These are phyloP conservation scores for Dicranocentrus wangi DNA, from an alignment of 2,888 invertebrate species.

Conservation along the genomic window DNA sequence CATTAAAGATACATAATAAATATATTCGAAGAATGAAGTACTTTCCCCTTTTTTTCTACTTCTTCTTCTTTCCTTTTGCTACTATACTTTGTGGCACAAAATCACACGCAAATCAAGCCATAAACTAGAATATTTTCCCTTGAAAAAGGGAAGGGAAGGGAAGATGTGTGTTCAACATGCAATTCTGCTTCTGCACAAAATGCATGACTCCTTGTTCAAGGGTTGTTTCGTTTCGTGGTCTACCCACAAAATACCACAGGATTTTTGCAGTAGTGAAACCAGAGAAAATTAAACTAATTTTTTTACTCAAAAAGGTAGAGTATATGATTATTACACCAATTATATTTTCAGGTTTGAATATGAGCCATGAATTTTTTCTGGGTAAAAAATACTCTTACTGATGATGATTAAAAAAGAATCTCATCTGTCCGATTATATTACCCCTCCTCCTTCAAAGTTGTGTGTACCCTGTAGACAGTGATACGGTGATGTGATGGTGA, in stretches of 20 bases:
- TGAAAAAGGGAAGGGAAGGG: background rate
- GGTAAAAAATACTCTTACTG: background rate
- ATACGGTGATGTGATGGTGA: too few relatives aligned
- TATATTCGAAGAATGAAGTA: background rate
- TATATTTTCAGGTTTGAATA: constrained; percentile 14
- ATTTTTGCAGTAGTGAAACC: constrained; percentile 4
- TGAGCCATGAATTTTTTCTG: background rate
- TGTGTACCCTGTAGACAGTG: background rate
- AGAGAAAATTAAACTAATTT: background rate
- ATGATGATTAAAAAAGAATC: background rate
- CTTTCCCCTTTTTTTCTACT: background rate
- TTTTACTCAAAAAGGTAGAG: background rate
- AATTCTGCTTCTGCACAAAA: too few relatives aligned
- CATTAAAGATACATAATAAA: background rate
- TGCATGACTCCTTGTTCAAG: background rate
- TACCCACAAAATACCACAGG: background rate
- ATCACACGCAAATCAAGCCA: constrained; percentile 4
- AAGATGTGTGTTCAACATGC: background rate
- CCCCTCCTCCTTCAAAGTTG: background rate
- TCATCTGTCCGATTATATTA: background rate
- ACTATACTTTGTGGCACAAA: background rate
- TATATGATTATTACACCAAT: constrained; percentile 1
- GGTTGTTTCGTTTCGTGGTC: background rate
- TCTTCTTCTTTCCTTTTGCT: background rate
- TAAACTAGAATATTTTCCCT: background rate